These are phyloP conservation scores for Trichoplusia ni DNA, from an alignment of 1,140 invertebrate species.

Conservation along the genomic window DNA sequence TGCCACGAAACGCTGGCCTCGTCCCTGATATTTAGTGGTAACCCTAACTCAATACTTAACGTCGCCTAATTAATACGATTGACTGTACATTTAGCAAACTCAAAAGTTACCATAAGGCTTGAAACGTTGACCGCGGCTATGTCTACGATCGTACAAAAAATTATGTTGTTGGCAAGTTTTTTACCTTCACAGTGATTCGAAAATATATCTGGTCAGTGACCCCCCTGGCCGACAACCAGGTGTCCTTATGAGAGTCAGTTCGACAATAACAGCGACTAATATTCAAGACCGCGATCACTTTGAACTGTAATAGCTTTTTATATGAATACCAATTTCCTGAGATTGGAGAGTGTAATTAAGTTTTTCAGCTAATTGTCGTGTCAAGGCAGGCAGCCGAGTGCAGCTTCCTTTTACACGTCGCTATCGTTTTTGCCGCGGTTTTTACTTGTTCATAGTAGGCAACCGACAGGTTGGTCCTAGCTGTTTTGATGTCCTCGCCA, in stretches of 20 bases:
- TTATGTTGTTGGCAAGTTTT: too few relatives aligned
- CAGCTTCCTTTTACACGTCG: constrained; percentile 53
- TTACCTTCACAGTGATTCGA: too few relatives aligned
- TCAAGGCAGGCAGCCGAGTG: constrained; percentile 68
- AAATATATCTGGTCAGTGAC: constrained; percentile 17
- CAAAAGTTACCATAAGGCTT: too few relatives aligned
- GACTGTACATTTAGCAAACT: too few relatives aligned
- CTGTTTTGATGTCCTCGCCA: background rate
- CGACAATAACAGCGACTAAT: too few relatives aligned
- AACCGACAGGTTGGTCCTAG: background rate
- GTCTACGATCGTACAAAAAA: too few relatives aligned
- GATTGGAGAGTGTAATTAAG: constrained; percentile 59
- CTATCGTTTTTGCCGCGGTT: constrained; percentile 40
- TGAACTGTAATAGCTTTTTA: constrained; percentile 28
- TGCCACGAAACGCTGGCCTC: background rate
- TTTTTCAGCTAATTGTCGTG: constrained; percentile 62
- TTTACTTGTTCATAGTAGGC: constrained; percentile 29
- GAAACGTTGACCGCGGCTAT: too few relatives aligned
- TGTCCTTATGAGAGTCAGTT: too few relatives aligned
- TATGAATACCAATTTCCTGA: constrained; percentile 54
- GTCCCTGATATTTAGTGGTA: background rate
- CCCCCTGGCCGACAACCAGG: too few relatives aligned
- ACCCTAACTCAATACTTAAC: background rate
- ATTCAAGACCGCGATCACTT: background rate
- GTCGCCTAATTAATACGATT: too few relatives aligned